Percentiles rank a stretch among this genome's conserved stretches.
phyloP scores from a whole-genome alignment of 2,113 vertebrate genomes.

The Callorhinus ursinus region DNA sequence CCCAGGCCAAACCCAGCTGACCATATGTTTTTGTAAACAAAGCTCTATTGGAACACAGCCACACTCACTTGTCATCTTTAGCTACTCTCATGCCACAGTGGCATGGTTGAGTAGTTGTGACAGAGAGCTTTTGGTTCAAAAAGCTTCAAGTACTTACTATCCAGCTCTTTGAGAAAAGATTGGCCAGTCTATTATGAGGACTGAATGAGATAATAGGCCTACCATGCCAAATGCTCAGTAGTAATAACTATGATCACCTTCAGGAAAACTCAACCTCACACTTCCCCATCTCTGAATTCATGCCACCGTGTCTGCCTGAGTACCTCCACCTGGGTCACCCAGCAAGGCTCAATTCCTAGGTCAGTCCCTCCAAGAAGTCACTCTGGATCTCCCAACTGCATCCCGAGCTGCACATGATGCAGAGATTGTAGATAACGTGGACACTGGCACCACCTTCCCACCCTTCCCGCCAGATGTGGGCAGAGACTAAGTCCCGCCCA shows the following conservation, averaged over 20 bases:
- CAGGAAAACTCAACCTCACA: neutral
- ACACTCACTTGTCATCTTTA: neutral
- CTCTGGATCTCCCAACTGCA: neutral
- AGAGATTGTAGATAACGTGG: neutral
- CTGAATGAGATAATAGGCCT: neutral
- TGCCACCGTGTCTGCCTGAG: neutral
- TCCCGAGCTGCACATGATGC: neutral
- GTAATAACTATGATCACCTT: accelerated
- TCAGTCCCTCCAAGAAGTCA: neutral
- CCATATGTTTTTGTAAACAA: constrained; percentile 10
- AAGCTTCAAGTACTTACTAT: neutral
- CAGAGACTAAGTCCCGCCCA: neutral
- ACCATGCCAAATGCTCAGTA: too few species aligned
- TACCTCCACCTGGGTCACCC: neutral
- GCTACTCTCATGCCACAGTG: neutral
- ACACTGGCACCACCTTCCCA: accelerated
- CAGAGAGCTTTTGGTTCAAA: neutral
- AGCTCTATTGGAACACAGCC: neutral
- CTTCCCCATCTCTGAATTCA: neutral
- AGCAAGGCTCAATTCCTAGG: neutral
- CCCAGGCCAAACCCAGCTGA: neutral
- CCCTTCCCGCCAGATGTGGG: neutral
- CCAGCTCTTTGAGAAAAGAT: neutral
- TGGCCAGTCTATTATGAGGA: neutral
- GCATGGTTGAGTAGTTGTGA: neutral